Conservation (phyloP, 2,888 invertebrate species). For the Aleiodes alternator region DNA sequence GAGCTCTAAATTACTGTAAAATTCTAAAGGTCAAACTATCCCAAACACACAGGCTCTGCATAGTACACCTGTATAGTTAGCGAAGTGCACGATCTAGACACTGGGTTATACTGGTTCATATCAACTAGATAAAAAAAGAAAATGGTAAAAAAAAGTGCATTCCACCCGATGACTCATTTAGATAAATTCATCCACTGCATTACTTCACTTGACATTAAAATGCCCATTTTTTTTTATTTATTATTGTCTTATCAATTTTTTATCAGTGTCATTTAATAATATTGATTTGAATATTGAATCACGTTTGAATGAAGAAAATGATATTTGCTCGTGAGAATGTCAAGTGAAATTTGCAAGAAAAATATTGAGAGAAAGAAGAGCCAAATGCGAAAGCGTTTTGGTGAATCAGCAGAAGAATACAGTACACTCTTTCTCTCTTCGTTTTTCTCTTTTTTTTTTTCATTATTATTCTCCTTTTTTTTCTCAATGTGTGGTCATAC, state of each 20-base stretch:
- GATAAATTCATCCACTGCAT: background rate
- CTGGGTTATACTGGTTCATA: background rate
- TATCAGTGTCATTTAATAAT: background rate
- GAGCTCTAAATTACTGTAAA: constrained; percentile 38
- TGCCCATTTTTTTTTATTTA: background rate
- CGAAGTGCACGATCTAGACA: constrained; percentile 27
- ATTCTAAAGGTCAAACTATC: constrained; percentile 42
- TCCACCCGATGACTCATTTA: constrained; percentile 21
- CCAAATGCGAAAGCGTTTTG: constrained; percentile 27
- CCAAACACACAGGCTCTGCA: background rate
- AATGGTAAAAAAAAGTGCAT: background rate
- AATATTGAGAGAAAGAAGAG: background rate
- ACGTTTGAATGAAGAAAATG: background rate
- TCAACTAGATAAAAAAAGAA: constrained; percentile 7
- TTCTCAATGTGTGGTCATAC: constrained; percentile 22
- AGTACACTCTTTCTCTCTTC: background rate
- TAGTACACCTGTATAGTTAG: constrained; percentile 13
- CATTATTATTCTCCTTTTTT: constrained; percentile 7
- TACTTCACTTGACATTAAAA: background rate
- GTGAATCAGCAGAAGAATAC: constrained; percentile 32
- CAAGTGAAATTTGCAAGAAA: background rate
- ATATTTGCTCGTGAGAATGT: background rate
- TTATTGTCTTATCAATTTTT: background rate
- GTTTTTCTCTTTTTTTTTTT: background rate
- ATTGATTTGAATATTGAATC: background rate